Conservation (phyloP, 2,797 vertebrate species). For the Eulemur mongoz region DNA sequence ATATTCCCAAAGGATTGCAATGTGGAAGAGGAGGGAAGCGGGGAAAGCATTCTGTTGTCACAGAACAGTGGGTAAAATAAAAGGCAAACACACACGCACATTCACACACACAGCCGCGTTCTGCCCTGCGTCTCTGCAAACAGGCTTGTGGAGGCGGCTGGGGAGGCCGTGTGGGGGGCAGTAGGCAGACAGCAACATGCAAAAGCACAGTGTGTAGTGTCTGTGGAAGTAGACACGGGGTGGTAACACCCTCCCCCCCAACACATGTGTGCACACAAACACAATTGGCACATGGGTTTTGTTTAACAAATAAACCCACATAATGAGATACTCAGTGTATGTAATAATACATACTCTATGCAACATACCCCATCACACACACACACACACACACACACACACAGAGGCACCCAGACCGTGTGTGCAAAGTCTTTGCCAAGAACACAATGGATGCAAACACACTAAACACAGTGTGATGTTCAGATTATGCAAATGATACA, state of each 20-base stretch:
- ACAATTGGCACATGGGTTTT: slow-evolving; percentile 36
- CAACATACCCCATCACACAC: not conserved
- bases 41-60: slow-evolving; percentile 76
- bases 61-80: slow-evolving; percentile 74
- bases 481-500: not conserved
- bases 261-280: not conserved
- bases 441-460: not conserved
- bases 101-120: slow-evolving; percentile 27
- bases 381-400: not conserved
- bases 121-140: slow-evolving; percentile 62
- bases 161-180: not conserved
- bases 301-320: slow-evolving; percentile 52
- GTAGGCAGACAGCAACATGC: not conserved
- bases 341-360: not conserved
- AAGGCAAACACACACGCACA: slow-evolving; percentile 60
- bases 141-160: slow-evolving; percentile 6
- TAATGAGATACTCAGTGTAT: not conserved
- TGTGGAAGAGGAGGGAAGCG: slow-evolving; percentile 78
- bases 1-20: slow-evolving; percentile 86
- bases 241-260: not conserved
- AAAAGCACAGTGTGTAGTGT: slow-evolving; percentile 21
- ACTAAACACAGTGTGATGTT: not conserved
- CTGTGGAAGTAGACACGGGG: slow-evolving; percentile 34
- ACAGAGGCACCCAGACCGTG: not conserved
- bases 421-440: not conserved